Base-by-base conservation (phyloP, 37 sponge, comb jelly and placozoan species). In the Ephydatia muelleri region DNA sequence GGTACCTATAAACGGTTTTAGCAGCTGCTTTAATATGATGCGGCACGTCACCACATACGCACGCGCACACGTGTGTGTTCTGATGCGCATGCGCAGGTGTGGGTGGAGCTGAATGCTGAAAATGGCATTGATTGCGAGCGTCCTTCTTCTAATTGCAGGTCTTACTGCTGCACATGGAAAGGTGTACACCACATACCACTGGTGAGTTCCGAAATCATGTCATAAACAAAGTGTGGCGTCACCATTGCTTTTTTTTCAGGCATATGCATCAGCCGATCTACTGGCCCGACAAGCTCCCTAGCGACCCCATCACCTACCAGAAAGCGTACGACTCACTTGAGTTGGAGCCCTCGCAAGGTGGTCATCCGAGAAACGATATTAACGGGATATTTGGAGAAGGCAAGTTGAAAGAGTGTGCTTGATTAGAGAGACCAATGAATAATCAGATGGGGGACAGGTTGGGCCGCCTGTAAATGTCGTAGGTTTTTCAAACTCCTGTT, bases 181-280 rank as follows among this genome's bases (percentile, higher is more conserved):
- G 48, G 78, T 77, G 2, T 77, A 77, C 27, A 77, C 78, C 48
- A 77, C 78, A 30, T 77, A 77, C 43, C 78, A 77, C 78, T 77
- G 78, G 78, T 77, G 39, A 30, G 48, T 49, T 27, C 29, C 5
- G 23, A 39, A 28, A 25, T 19, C 48, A 19, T 49, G 1, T 21
- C 14, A 14, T 69, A 30, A 29, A 11, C 5, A 29, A 30, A 69
- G 12, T n/a, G 31, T 28, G 72, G 32, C 0, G 11, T 1, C 14
- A 71, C 25, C 32, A 13, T 13, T 71, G 32, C 12, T 71, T 71
- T 16, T 1, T n/a, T 14, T 68, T 3, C 38, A 89, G 90, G 90
- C 90, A 89, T 64, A 72, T 89, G 81, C 90, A 89, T 57, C 90
- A 89, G 34, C 90, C 90, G 28, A 89, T 84, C 64, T 89, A 89